Conservation (phyloP, 2,113 vertebrate species). For the Labeo rohita region DNA sequence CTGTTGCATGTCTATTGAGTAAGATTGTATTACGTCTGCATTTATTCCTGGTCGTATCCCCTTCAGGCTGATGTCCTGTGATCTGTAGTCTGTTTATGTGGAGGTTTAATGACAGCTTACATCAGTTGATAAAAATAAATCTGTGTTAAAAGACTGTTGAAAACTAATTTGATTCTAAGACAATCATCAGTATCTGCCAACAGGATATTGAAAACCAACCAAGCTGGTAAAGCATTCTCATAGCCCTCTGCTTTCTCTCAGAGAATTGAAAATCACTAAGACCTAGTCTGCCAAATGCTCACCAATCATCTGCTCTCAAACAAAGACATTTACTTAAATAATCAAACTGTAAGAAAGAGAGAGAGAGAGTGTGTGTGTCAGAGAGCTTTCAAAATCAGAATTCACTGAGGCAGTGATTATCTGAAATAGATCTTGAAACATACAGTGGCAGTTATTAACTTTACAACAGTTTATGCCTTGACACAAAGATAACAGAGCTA, state of each 20-base stretch:
- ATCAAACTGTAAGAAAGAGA: background rate
- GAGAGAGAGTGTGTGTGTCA: background rate
- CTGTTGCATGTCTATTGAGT: background rate
- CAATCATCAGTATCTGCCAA: constrained; percentile 15
- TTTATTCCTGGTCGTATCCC: background rate
- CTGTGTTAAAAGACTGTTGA: background rate
- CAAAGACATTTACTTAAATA: background rate
- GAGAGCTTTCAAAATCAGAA: background rate
- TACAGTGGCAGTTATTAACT: background rate
- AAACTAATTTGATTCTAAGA: background rate
- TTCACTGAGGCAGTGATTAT: background rate
- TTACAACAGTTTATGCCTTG: background rate
- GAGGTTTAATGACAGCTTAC: background rate
- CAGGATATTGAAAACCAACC: constrained; percentile 2
- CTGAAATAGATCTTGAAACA: background rate
- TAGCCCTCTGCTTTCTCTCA: constrained; percentile 5
- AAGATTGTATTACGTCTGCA: background rate
- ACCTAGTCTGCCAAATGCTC: background rate
- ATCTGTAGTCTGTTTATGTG: background rate
- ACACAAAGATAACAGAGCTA: background rate
- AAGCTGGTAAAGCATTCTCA: background rate
- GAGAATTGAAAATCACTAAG: constrained; percentile 8
- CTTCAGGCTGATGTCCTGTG: background rate
- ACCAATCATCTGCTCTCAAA: constrained; percentile 7
- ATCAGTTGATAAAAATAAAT: constrained; percentile 10